Evolutionary conservation across 1,140 invertebrate genomes (phyloP), one percentile per base, ranked within the genome.

Genomic region (Drosophila pseudoananassae): DNA sequence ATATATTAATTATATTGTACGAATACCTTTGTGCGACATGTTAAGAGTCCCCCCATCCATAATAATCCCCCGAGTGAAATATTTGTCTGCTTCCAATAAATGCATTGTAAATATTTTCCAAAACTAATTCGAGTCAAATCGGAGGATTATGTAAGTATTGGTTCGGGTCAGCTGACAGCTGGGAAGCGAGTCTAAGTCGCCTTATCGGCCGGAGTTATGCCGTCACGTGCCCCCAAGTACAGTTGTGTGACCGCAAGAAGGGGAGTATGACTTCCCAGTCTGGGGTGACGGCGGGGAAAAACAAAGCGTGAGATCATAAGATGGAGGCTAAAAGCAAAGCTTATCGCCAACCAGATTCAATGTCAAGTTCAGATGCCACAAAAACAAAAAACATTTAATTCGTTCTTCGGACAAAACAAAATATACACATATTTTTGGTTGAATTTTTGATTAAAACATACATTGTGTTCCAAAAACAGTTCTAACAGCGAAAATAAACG

Each of bases 341-440:
- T 69, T 69, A 69, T 69, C 65, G n/a, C 25, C 27, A 49, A 20
- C 8, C 43, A 56, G 49, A 74, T 87, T 87, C 82, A 87, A 82
- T 87, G 82, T 87, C 82, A 87, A 87, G 82, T 87, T 87, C 83
- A 87, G 40, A 76, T 49, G 76, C 49, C 61, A 65, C 58, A 50
- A 68, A 57, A 46, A 46, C 17, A 46, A 36, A 36, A 36, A 36
- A 12, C 3, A 36, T 47, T 55, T 33, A 23, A 25, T 54, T 72
- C 58, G 61, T 52, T 74, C 55, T 75, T 65, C 70, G 71, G 45
- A 57, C 40, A n/a, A 46, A 20, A 15, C 50, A 25, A 14, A 20
- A 31, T 36, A 38, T 38, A 40, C 8, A 10, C 38, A 50, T 10
- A 15, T 17, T 27, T 46, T 8, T 20, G 25, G 56, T 12, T 6